phyloP scores from a whole-genome alignment of 2,888 invertebrate genomes.

The Holacanthella duospinosa region DNA sequence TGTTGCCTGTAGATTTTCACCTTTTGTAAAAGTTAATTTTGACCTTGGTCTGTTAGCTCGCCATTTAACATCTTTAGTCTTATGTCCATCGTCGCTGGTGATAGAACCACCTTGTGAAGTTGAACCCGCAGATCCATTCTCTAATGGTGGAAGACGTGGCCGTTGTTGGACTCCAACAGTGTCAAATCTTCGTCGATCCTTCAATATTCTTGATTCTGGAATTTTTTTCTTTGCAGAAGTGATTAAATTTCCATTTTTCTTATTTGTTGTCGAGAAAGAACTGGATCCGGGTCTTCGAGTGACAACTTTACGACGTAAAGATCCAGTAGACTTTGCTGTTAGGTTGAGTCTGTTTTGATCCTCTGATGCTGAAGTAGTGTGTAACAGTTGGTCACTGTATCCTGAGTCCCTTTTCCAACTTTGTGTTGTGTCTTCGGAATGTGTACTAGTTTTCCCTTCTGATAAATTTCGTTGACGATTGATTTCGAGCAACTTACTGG shows the following conservation, averaged over 20 bases:
- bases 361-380: conserved; percentile 7
- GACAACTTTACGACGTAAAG: not conserved
- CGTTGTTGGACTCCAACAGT: not conserved
- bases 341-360: not conserved
- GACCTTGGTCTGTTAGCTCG: not conserved
- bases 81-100: conserved; percentile 5
- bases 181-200: not conserved
- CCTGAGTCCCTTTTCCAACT: conserved; percentile 9
- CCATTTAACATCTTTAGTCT: not conserved
- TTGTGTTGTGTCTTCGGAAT: not conserved
- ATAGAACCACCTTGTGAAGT: not conserved
- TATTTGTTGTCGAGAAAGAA: not conserved
- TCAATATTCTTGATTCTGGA: not conserved
- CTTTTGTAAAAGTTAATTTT: conserved; percentile 7
- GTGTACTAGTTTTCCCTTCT: not conserved
- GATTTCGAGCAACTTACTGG: not conserved
- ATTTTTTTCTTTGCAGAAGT: not conserved
- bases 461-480: not conserved
- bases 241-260: not conserved
- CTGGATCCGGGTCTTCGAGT: not conserved
- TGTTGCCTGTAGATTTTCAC: not conserved
- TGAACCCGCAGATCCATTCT: conserved; percentile 4
- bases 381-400: conserved; percentile 4
- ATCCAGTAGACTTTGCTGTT: not conserved
- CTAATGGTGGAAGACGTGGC: not conserved